Evolutionary conservation across 1,140 invertebrate species (phyloP).

Genomic region (Pinna nobilis): DNA sequence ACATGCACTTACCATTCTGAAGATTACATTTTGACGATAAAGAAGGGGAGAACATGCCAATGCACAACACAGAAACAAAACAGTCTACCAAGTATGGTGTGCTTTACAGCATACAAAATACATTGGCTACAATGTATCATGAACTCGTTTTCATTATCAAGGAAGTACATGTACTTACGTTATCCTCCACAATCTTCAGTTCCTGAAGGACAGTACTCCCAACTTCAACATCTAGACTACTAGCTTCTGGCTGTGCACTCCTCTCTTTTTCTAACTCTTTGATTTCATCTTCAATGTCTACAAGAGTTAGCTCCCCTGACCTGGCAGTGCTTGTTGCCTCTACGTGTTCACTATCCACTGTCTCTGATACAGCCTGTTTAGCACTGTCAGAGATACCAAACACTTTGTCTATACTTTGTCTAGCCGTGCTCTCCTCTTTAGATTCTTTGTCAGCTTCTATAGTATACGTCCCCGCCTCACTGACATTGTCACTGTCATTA

Average conservation of each 20-base stretch:
- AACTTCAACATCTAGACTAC: constrained; percentile 49
- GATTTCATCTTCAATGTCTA: constrained; percentile 57
- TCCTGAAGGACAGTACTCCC: constrained; percentile 48
- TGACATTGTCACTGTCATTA: constrained; percentile 80
- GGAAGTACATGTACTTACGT: constrained; percentile 7
- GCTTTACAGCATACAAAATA: too few species aligned
- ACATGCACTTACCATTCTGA: too few species aligned
- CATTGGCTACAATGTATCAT: too few species aligned
- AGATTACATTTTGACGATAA: too few species aligned
- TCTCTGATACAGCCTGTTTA: constrained; percentile 8
- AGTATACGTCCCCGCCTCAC: constrained; percentile 91
- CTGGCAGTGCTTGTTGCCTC: constrained; percentile 13
- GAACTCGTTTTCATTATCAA: too few species aligned
- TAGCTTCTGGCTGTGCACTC: constrained; percentile 11
- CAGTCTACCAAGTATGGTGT: too few species aligned
- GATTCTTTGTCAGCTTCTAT: constrained; percentile 82
- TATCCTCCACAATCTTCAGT: constrained; percentile 41
- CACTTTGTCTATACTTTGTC: constrained; percentile 88
- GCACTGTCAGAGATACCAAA: constrained; percentile 78
- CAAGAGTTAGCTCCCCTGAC: constrained; percentile 60
- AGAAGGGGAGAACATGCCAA: too few species aligned
- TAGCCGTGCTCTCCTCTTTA: constrained; percentile 89
- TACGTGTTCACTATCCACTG: constrained; percentile 1
- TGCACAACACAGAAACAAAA: too few species aligned
- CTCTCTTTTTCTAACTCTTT: constrained; percentile 47